Evolutionary conservation across 2,888 invertebrate species (phyloP).

Genomic region (Sinelater perroti): DNA sequence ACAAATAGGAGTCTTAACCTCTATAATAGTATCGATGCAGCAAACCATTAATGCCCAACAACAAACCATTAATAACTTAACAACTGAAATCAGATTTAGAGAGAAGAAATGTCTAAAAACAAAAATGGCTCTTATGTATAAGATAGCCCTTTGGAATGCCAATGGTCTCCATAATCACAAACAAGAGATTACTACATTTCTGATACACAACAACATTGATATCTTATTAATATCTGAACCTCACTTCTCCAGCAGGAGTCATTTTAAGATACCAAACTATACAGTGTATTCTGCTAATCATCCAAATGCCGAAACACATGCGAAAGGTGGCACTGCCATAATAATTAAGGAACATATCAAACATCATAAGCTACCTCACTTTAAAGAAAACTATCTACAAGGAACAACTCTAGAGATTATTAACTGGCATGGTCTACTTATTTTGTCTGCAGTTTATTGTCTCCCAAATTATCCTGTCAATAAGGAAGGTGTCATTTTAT

Average conservation of each 20-base stretch:
- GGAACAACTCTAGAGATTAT: constrained; percentile 4
- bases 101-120: constrained; percentile 7
- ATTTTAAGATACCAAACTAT: constrained; percentile 5
- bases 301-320: constrained; percentile 8
- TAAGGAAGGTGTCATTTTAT: constrained; percentile 11
- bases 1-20: constrained; percentile 12
- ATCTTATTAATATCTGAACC: constrained; percentile 3
- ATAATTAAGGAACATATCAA: constrained; percentile 36
- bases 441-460: constrained; percentile 34
- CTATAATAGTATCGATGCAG: constrained; percentile 20
- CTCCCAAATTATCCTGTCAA: constrained; percentile 38
- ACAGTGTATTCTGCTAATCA: background rate
- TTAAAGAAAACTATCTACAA: constrained; percentile 33
- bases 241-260: background rate
- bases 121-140: constrained; percentile 10
- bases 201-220: background rate
- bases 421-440: constrained; percentile 17
- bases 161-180: background rate
- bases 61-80: constrained; percentile 12
- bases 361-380: constrained; percentile 31
- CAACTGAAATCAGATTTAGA: constrained; percentile 9
- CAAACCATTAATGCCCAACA: constrained; percentile 20
- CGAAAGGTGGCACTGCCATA: constrained; percentile 34
- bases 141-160: constrained; percentile 3
- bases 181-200: background rate